Evolutionary conservation across 2,113 vertebrate genomes (phyloP), one percentile per base, ranked within the genome.

Genomic region (Engystomops pustulosus): DNA sequence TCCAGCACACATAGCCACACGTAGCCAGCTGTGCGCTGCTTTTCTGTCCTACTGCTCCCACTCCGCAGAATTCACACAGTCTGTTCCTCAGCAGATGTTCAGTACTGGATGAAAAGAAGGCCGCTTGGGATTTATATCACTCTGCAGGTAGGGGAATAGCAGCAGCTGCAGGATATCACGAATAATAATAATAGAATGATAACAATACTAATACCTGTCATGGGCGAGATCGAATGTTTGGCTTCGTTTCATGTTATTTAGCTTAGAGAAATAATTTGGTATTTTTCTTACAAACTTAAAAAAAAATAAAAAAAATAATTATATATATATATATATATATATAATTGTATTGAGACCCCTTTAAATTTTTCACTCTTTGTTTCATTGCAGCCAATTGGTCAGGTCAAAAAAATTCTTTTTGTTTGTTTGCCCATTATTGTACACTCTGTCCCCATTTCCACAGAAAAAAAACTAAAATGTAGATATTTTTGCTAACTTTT

Each of bases 31-130:
- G 83, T 70, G 75, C 34, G 34, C 74, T 79, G 20, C 36, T 78
- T 49, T 45, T 34, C 83, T 70, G 45, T 79, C 62, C 83, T 79
- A 69, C 74, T 84, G 83, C 74, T 84, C 83, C 75, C 62, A 79
- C 62, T 70, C 36, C 7, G 75, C 17, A 84, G 30, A 55, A 60
- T 84, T 84, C 83, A 79, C 83, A 84, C 83, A 84, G 83, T 84
- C 83, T 84, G 83, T 84, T 70, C 18, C 34, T 79, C 62, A 84
- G 75, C 83, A 84, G 83, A 84, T 84, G 83, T 79, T 84, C 74
- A 69, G 47, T 32, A 62, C 62, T 84, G 62, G 83, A 84, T 78
- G 74, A 58, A 70, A 79, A 78, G 65, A 69, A 58, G 58, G 60
- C 62, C 75, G 65, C 67, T 77, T 79, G 83, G 75, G 83, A 84